Conservation (phyloP, 2,113 vertebrate genomes). For the human (Homo sapiens) region GRCh38 chr21:23245501-23246000, state of each 20-base stretch:
- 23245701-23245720: background rate
- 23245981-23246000: background rate
- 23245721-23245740: background rate
- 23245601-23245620: background rate
- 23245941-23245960: background rate
- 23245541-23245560: conserved; percentile 49
- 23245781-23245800: background rate
- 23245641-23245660: background rate
- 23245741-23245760: background rate
- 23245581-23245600: background rate
- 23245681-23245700: background rate
- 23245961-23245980: background rate
- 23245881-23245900: background rate
- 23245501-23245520: conserved; percentile 44
- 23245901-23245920: background rate
- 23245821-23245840: background rate
- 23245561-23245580: background rate
- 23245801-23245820: background rate
- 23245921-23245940: background rate
- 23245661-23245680: background rate
- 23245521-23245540: conserved; percentile 54
- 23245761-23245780: background rate
- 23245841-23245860: background rate
- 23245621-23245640: background rate
- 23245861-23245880: background rate